phyloP scores from a whole-genome alignment of 2,113 vertebrate species.

The Pipa parva region DNA sequence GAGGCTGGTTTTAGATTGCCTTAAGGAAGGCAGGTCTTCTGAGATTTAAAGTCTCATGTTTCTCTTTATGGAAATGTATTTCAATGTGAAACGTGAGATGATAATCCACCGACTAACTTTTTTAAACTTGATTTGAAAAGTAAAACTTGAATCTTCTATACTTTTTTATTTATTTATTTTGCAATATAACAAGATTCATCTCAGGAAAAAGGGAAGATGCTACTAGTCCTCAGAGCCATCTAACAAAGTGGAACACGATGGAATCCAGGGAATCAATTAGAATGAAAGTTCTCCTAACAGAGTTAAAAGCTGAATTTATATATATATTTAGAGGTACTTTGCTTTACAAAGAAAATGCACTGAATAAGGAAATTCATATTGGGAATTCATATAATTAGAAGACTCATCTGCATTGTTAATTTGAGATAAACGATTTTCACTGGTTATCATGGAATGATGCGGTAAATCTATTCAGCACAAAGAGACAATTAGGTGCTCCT shows the following conservation, averaged over 20 bases:
- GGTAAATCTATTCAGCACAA: conserved; percentile 32
- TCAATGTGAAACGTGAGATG: no score
- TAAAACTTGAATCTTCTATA: background rate
- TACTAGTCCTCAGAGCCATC: background rate
- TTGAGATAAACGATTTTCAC: conserved; percentile 33
- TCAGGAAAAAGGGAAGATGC: background rate
- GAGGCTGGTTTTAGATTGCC: no score
- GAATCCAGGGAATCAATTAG: background rate
- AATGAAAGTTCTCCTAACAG: background rate
- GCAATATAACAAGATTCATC: background rate
- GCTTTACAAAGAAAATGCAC: background rate
- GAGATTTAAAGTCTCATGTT: no score
- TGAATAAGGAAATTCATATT: conserved; percentile 10
- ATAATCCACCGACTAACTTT: background rate
- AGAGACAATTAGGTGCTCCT: conserved; percentile 24
- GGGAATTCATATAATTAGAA: conserved; percentile 19
- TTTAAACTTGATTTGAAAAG: background rate
- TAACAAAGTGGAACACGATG: background rate
- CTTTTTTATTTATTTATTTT: no score
- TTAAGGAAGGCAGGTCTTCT: no score
- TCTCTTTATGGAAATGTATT: no score
- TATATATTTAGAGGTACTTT: background rate
- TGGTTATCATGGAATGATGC: conserved; percentile 29
- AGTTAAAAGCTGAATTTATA: background rate
- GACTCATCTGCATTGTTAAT: conserved; percentile 40